Conservation (phyloP, 2,888 invertebrate genomes). For the Cybosia mesomella region DNA sequence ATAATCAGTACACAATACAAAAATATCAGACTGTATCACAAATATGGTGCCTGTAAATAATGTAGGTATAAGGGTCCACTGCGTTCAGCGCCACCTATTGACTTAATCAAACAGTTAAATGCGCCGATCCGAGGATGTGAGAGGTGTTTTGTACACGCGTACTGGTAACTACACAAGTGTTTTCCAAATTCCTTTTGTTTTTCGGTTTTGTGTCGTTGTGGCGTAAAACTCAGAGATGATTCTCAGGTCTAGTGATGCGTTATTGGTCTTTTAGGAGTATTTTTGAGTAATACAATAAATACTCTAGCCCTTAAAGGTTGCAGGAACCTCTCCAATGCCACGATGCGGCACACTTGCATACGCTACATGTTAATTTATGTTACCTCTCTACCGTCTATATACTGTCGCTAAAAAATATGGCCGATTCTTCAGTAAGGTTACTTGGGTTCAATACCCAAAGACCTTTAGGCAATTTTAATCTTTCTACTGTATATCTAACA, state of each 20-base stretch:
- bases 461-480: too few relatives aligned
- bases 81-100: slow-evolving; percentile 62
- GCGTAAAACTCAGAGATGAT: neutral
- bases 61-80: slow-evolving; percentile 42
- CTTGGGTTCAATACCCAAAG: too few relatives aligned
- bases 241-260: neutral
- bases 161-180: slow-evolving; percentile 26
- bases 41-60: slow-evolving; percentile 49
- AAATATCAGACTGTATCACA: slow-evolving; percentile 24
- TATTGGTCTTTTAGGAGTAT: too few relatives aligned
- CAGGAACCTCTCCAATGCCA: too few relatives aligned
- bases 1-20: slow-evolving; percentile 40
- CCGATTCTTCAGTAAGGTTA: too few relatives aligned
- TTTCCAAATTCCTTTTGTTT: neutral
- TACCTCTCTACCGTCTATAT: too few relatives aligned
- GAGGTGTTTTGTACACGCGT: slow-evolving; percentile 56
- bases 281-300: too few relatives aligned
- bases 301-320: too few relatives aligned
- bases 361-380: too few relatives aligned
- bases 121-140: slow-evolving; percentile 51
- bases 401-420: too few relatives aligned
- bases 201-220: neutral
- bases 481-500: too few relatives aligned
- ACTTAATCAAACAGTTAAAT: slow-evolving; percentile 65
- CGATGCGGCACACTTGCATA: too few relatives aligned